Conservation (phyloP, 2,888 invertebrate genomes). For the Dryococelus australis region DNA sequence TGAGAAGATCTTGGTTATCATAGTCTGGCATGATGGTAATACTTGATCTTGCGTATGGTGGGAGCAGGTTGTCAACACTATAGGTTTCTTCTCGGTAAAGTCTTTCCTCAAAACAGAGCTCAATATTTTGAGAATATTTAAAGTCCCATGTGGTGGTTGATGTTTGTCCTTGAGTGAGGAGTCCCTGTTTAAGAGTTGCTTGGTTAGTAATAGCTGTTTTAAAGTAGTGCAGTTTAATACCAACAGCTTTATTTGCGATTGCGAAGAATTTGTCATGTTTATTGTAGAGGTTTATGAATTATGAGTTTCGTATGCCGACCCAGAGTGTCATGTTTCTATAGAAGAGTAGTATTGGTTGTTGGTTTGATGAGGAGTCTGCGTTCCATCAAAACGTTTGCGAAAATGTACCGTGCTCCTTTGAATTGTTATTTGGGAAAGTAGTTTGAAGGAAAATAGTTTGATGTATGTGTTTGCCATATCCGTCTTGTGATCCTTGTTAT, state of each 20-base stretch:
- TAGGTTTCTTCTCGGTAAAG: neutral
- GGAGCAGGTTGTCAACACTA: neutral
- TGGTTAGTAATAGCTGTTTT: neutral
- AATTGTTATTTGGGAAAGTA: neutral
- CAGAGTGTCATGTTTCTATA: neutral
- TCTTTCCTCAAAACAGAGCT: neutral
- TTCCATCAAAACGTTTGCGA: neutral
- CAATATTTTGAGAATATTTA: neutral
- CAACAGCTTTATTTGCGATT: neutral
- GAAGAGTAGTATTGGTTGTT: neutral
- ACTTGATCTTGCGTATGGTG: neutral
- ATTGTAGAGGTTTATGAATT: neutral
- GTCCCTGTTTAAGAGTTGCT: neutral
- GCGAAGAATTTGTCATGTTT: neutral
- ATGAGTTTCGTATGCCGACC: neutral
- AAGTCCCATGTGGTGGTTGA: neutral
- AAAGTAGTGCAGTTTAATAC: neutral
- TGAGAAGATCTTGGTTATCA: neutral
- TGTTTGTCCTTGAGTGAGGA: neutral
- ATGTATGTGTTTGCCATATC: neutral
- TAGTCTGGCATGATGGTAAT: neutral
- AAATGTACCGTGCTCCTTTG: neutral
- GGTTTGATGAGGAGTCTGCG: neutral
- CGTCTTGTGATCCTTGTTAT: neutral
- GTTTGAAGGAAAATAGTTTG: neutral